A percentile compares a stretch with the other conserved stretches of the same genome.
Conservation (phyloP, 2,797 vertebrate genomes). For the Hapalemur alaotrensis region DNA sequence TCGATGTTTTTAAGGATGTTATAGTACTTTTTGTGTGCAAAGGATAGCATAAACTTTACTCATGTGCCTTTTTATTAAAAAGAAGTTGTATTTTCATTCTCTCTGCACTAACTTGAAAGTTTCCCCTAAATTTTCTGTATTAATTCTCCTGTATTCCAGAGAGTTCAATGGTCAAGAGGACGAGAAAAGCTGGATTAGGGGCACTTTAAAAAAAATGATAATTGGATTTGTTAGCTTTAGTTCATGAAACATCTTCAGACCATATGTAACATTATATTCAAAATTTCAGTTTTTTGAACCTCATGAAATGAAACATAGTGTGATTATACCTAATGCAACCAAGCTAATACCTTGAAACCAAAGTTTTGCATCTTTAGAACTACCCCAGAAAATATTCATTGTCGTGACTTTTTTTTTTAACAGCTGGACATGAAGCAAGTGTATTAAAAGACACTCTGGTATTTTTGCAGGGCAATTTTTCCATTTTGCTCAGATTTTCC, state of each 20-base stretch:
- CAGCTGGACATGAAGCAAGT: neutral
- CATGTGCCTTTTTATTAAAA: constrained; percentile 18
- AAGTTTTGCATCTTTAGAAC: constrained; percentile 25
- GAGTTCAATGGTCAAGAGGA: neutral
- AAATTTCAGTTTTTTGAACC: constrained; percentile 1
- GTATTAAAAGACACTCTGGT: neutral
- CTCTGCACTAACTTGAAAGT: constrained; percentile 28
- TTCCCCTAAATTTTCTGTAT: neutral
- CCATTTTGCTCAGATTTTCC: neutral
- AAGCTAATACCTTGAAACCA: neutral
- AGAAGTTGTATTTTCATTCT: constrained; percentile 16
- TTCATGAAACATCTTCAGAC: neutral
- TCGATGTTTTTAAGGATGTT: neutral
- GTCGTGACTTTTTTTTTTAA: neutral
- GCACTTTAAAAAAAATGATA: constrained; percentile 9
- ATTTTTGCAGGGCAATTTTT: neutral
- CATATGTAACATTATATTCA: neutral
- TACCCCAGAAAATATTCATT: neutral
- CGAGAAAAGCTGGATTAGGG: constrained; percentile 34
- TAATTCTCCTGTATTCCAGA: neutral
- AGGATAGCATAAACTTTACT: neutral
- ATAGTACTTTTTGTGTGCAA: neutral
- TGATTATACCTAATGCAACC: neutral
- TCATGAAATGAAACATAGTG: constrained; percentile 15
- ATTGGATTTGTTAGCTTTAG: constrained; percentile 48